Base-by-base conservation (phyloP, 2,113 vertebrate species). In the Pluvialis apricaria region DNA sequence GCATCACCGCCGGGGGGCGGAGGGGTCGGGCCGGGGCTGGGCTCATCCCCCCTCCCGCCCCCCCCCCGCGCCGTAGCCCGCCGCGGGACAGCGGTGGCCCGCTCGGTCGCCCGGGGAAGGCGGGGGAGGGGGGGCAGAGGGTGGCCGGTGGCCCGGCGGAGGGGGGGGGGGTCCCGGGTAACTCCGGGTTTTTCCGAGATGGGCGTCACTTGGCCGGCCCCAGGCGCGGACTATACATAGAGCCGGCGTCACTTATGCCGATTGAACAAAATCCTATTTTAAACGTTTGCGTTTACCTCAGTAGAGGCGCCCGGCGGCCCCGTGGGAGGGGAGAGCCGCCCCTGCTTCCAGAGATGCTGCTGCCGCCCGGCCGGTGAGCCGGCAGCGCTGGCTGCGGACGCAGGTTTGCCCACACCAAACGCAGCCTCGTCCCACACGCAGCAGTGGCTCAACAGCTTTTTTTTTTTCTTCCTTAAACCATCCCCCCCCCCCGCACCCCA, bases 221-320 rank as follows among this genome's bases (percentile, higher is more conserved):
- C 76, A 21, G 81, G 78, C 85, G 55, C 69, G 44, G 95, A 71
- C 96, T 98, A 97, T 98, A 96, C 96, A 97, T 96, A 98, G 97
- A 88, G 83, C 55, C 26, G 95, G 96, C 90, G 96, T 97, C 97
- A 94, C 79, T 93, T 86, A 92, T 15, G 71, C 92, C 70, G 51
- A 62, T 79, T 88, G 92, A 97, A 98, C 95, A 95, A 97, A 97
- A 90, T 91, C 90, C 97, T 98, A 94, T 97, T 98, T 98, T 97
- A 98, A 98, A 98, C 97, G 58, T 44, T 94, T 66, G 87, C 77
- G 85, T 89, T 90, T 68, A 82, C 71, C 51, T 78, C 94, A 97
- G 96, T 97, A 95, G 90, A 95, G 86, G 82, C 47, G 52, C 28
- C 85, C 45, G 62, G 62, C 38, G 70, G 34, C 44, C 54, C 51